phyloP scores from a whole-genome alignment of 1,140 invertebrate genomes.

The Goniozus legneri region DNA sequence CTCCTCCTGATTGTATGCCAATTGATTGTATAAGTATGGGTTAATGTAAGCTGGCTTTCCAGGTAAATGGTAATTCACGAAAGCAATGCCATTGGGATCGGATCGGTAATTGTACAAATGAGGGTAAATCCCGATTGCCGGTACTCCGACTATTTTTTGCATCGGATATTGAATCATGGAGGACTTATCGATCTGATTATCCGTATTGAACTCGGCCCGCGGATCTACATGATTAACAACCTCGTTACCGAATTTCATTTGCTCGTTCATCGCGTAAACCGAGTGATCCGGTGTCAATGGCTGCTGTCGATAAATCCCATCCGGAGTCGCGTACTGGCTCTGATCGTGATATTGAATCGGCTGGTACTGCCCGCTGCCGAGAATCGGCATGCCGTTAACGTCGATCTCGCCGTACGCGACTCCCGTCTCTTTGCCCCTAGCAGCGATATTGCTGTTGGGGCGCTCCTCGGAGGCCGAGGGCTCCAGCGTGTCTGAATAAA shows the following conservation, averaged over 20 bases:
- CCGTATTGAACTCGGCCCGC: too few species aligned
- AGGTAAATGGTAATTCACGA: conserved; percentile 45
- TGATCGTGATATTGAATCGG: conserved; percentile 38
- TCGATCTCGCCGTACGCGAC: conserved; percentile 27
- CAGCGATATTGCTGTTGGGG: conserved; percentile 17
- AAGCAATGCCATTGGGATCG: conserved; percentile 40
- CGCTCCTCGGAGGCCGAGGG: conserved; percentile 26
- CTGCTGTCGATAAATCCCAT: conserved; percentile 42
- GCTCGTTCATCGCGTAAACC: conserved; percentile 25
- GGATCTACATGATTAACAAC: conserved; percentile 7
- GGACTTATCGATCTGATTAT: conserved; percentile 13
- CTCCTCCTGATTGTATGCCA: conserved; percentile 29
- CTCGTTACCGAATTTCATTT: not conserved
- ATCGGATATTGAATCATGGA: conserved; percentile 18
- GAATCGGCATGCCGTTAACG: conserved; percentile 22
- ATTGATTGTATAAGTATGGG: conserved; percentile 41
- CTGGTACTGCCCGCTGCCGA: conserved; percentile 37
- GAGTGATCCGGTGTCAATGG: conserved; percentile 34
- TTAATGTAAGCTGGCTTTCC: conserved; percentile 42
- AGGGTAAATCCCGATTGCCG: conserved; percentile 38
- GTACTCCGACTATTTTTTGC: conserved; percentile 40
- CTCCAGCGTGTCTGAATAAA: conserved; percentile 45
- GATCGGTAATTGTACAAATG: conserved; percentile 46
- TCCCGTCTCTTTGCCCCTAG: conserved; percentile 30
- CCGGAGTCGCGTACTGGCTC: conserved; percentile 30